Percentiles rank a stretch among this genome's conserved stretches.
These are phyloP conservation scores for Tigriopus japonicus DNA, from an alignment of 1,140 invertebrate genomes.

Conservation along the genomic window DNA sequence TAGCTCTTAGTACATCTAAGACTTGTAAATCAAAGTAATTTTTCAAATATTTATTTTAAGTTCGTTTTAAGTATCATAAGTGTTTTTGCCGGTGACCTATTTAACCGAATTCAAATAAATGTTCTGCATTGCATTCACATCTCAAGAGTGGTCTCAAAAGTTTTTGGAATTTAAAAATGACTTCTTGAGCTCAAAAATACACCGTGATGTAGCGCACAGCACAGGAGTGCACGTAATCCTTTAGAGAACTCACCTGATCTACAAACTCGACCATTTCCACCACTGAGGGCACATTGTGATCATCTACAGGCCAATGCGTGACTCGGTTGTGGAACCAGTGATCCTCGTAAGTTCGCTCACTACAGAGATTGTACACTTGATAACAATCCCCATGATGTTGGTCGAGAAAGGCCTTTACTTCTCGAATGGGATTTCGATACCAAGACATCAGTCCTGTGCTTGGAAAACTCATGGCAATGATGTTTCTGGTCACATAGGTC, in stretches of 20 bases:
- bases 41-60: no score
- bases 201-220: constrained; percentile 37
- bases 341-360: constrained; percentile 36
- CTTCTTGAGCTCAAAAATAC: no score
- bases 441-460: constrained; percentile 33
- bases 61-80: no score
- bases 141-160: no score
- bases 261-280: constrained; percentile 32
- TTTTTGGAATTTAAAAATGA: no score
- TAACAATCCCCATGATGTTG: constrained; percentile 36
- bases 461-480: constrained; percentile 44
- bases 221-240: constrained; percentile 32
- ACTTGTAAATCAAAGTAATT: no score
- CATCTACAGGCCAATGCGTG: constrained; percentile 34
- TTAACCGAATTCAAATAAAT: no score
- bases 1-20: no score
- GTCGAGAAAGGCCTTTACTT: constrained; percentile 37
- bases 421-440: constrained; percentile 35
- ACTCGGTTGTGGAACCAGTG: constrained; percentile 33
- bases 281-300: constrained; percentile 41
- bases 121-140: no score
- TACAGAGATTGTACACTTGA: constrained; percentile 41
- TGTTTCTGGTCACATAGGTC: constrained; percentile 35
- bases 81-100: no score
- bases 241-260: constrained; percentile 23